phyloP scores from a whole-genome alignment of 1,140 invertebrate species.

The Bombus confusus region DNA sequence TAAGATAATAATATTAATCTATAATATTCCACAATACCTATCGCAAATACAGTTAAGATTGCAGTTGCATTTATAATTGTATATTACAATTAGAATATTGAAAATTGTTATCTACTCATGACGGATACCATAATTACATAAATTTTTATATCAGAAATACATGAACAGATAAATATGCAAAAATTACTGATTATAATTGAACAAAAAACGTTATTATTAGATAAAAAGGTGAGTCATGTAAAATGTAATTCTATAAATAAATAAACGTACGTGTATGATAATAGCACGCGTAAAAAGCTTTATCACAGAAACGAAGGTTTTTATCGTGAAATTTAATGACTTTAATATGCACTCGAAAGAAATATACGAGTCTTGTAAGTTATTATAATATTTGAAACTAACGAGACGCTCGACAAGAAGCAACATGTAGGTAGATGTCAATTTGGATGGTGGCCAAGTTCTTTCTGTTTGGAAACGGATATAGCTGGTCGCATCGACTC shows the following conservation, averaged over 20 bases:
- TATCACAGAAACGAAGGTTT: not conserved
- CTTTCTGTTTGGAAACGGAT: conserved; percentile 30
- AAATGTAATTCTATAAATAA: not conserved
- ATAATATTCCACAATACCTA: not conserved
- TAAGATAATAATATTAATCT: not conserved
- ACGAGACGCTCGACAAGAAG: not conserved
- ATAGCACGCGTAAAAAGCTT: too few species aligned
- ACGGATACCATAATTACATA: not conserved
- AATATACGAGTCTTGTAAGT: not conserved
- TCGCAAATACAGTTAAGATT: too few species aligned
- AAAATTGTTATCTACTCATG: not conserved
- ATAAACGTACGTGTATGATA: not conserved
- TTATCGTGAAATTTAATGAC: not conserved
- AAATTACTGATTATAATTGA: not conserved
- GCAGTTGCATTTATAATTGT: too few species aligned
- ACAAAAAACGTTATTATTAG: too few species aligned
- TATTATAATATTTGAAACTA: conserved; percentile 64
- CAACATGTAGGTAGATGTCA: conserved; percentile 27
- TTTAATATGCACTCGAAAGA: too few species aligned
- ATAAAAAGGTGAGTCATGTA: too few species aligned
- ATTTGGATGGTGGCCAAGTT: conserved; percentile 40
- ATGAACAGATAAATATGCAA: not conserved
- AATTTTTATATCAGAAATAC: not conserved
- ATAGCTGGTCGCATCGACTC: not conserved
- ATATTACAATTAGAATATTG: not conserved